Conservation (phyloP, 2,113 vertebrate species). For the Mormyrus iriodes region DNA sequence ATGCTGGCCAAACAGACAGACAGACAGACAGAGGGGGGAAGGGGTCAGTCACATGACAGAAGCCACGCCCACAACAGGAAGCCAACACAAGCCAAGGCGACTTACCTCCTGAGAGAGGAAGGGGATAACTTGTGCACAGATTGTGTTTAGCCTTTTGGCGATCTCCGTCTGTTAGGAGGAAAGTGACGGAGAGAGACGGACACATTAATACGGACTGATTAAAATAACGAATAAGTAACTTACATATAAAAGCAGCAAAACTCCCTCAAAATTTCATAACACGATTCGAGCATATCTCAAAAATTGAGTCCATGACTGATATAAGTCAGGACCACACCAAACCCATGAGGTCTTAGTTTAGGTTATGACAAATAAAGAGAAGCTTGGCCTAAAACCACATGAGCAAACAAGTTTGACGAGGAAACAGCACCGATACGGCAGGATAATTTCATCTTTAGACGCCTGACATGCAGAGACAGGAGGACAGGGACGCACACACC, state of each 20-base stretch:
- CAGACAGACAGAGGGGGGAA: conserved; percentile 58
- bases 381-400: neutral
- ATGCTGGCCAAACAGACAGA: conserved; percentile 79
- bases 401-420: neutral
- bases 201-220: conserved; percentile 55
- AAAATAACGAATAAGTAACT: neutral
- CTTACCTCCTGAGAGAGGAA: conserved; percentile 96
- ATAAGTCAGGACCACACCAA: neutral
- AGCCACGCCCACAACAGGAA: neutral
- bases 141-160: conserved; percentile 94
- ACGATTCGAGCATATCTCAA: neutral
- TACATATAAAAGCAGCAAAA: neutral
- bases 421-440: neutral
- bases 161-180: conserved; percentile 80
- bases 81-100: neutral
- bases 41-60: neutral
- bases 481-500: neutral
- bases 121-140: conserved; percentile 95
- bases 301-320: neutral
- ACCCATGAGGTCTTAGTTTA: neutral
- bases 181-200: conserved; percentile 38
- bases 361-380: neutral
- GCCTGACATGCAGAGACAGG: neutral
- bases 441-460: neutral
- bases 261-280: neutral